phyloP scores from a whole-genome alignment of 2,797 vertebrate species.

The Spondyliosoma cantharus region DNA sequence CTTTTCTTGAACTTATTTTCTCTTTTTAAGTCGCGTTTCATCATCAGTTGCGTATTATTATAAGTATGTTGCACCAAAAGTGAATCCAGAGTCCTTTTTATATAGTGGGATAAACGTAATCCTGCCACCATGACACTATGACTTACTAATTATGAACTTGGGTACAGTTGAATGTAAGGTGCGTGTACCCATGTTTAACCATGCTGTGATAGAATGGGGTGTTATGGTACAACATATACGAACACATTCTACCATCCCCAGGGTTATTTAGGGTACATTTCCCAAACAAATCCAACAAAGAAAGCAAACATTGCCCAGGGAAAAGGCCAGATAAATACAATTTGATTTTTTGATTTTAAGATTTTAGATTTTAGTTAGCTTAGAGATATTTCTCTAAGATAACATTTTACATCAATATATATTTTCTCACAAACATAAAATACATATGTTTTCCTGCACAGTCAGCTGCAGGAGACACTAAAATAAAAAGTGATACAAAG shows the following conservation, averaged over 20 bases:
- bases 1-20: conserved; percentile 34
- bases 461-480: not conserved
- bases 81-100: not conserved
- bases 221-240: not conserved
- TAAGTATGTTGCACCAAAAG: not conserved
- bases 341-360: too few relatives aligned
- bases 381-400: not conserved
- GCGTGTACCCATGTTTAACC: not conserved
- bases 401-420: not conserved
- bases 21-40: conserved; percentile 18
- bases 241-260: not conserved
- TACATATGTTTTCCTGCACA: not conserved
- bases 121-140: not conserved
- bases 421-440: not conserved
- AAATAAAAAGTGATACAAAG: not conserved
- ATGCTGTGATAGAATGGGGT: not conserved
- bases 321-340: too few relatives aligned
- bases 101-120: not conserved
- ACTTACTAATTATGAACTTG: too few relatives aligned
- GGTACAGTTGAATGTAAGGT: not conserved
- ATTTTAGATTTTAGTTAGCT: too few relatives aligned
- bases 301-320: not conserved
- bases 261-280: not conserved
- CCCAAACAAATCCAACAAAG: not conserved
- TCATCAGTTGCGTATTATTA: not conserved